phyloP scores from a whole-genome alignment of 2,888 invertebrate species.

The Toxonevra muliebris region DNA sequence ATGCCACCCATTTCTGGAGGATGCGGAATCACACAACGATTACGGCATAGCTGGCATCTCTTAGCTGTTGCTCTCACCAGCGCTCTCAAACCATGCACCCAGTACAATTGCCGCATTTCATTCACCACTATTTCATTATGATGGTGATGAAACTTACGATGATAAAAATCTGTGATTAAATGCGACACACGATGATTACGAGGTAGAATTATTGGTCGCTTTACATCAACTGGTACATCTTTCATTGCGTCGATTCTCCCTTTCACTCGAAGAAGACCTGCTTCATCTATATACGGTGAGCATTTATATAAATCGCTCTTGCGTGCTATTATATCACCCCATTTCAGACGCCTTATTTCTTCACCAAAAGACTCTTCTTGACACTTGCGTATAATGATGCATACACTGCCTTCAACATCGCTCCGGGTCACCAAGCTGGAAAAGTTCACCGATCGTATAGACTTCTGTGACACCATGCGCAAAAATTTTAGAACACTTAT shows the following conservation, averaged over 20 bases:
- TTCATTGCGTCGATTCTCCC: constrained; percentile 20
- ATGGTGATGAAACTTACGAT: constrained; percentile 23
- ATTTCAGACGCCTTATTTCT: too few relatives aligned
- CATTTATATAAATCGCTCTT: constrained; percentile 29
- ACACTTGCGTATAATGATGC: too few relatives aligned
- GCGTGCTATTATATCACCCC: too few relatives aligned
- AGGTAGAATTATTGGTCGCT: constrained; percentile 26
- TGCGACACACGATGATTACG: constrained; percentile 11
- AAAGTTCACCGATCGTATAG: too few relatives aligned
- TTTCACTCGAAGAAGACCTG: constrained; percentile 20
- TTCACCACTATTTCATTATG: constrained; percentile 21
- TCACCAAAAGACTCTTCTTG: not conserved
- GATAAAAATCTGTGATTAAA: constrained; percentile 23
- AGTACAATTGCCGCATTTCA: not conserved
- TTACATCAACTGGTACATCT: constrained; percentile 8
- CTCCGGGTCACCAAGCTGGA: too few relatives aligned
- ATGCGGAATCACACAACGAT: constrained; percentile 15
- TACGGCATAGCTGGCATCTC: constrained; percentile 24
- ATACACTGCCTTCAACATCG: too few relatives aligned
- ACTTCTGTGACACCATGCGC: too few relatives aligned
- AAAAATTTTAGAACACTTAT: too few relatives aligned
- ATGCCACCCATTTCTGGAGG: constrained; percentile 24
- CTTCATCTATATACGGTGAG: constrained; percentile 10
- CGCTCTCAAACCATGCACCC: constrained; percentile 5
- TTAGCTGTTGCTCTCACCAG: constrained; percentile 14